Evolutionary conservation across 2,113 vertebrate genomes (phyloP).

Genomic region (Coryphaenoides rupestris): DNA sequence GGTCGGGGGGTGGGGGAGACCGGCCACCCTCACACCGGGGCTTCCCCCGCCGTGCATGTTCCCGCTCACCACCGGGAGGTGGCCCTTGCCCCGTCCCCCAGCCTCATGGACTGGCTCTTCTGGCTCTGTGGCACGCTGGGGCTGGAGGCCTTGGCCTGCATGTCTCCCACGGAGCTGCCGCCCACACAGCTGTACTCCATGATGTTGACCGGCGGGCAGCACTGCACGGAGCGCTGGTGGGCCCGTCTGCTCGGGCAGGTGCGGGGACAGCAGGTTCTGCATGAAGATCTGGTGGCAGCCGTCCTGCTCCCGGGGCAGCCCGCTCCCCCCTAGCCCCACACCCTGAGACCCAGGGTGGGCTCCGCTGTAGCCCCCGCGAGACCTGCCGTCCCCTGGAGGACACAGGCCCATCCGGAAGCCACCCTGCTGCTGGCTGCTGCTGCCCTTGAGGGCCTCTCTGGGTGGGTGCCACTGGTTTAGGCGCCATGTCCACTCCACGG

Average conservation of each 20-base stretch:
- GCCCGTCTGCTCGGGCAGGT: conserved; percentile 87
- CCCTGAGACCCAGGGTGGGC: conserved; percentile 77
- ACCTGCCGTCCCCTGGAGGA: conserved; percentile 79
- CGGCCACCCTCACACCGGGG: conserved; percentile 76
- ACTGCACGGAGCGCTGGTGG: conserved; percentile 85
- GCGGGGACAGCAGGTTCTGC: conserved; percentile 90
- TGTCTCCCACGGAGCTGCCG: conserved; percentile 81
- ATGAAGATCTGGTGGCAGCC: conserved; percentile 94
- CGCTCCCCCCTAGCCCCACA: conserved; percentile 78
- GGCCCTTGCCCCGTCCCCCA: conserved; percentile 87
- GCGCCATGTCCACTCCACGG: conserved; percentile 83
- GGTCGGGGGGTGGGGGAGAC: conserved; percentile 80
- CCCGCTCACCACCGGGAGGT: conserved; percentile 84
- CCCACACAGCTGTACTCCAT: conserved; percentile 89
- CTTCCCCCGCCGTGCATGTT: conserved; percentile 79
- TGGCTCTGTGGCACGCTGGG: conserved; percentile 85
- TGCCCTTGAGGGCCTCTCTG: conserved; percentile 82
- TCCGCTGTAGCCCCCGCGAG: conserved; percentile 79
- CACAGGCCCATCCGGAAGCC: conserved; percentile 83
- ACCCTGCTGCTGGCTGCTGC: conserved; percentile 66
- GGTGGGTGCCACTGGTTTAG: conserved; percentile 72
- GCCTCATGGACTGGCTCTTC: conserved; percentile 84
- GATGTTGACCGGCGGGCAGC: conserved; percentile 82
- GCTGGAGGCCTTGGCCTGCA: conserved; percentile 89
- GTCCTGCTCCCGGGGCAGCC: conserved; percentile 82